Base-by-base conservation (phyloP, 92 coral and sea anemone species). In the Parazoanthus swiftii region DNA sequence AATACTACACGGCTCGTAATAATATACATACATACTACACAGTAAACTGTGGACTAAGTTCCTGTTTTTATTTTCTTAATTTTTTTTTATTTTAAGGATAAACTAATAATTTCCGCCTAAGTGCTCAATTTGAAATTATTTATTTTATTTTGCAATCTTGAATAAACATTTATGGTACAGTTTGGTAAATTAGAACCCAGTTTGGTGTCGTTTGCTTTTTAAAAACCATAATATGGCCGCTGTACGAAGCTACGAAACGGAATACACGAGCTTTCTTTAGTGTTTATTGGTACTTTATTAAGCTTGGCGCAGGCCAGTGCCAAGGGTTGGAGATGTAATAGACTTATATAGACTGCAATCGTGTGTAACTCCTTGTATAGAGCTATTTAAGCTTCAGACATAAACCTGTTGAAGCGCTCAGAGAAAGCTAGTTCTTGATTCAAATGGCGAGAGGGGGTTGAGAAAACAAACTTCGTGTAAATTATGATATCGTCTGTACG, bases 401-500 rank as follows among this genome's bases (percentile, higher is more conserved):
- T 46, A 8, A 0, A 46, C 51, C 51, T 51, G 18, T 25, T 79
- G 83, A 56, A 46, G 67, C 29, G 67, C n/a, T 48, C 13, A 4
- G 21, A 77, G 29, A 77, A 42, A 21, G 33, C 81, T 74, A 21
- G 46, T 33, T 39, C 16, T 0, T 50, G 66, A 26, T 79, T 79
- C 82, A 23, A 43, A 48, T 25, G 82, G 0, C 58, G 54, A 43
- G 54, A 26, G 51, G 50, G 14, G 33, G 48, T 29, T 50, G 38
- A 35, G 16, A 25, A 10, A 51, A 25, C 14, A n/a, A 54, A 48
- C 50, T 9, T 25, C 35, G 59, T 77, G 67, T 79, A 50, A 8
- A 50, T 25, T 50, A n/a, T 25, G 8, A 48, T 33, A 59, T 67
- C 21, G 50, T 79, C 82, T 79, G 82, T 79, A 79, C 63, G 82